Percentiles rank a stretch among this genome's conserved stretches.
Conservation (phyloP, 1,140 invertebrate genomes). For the Musca domestica region DNA sequence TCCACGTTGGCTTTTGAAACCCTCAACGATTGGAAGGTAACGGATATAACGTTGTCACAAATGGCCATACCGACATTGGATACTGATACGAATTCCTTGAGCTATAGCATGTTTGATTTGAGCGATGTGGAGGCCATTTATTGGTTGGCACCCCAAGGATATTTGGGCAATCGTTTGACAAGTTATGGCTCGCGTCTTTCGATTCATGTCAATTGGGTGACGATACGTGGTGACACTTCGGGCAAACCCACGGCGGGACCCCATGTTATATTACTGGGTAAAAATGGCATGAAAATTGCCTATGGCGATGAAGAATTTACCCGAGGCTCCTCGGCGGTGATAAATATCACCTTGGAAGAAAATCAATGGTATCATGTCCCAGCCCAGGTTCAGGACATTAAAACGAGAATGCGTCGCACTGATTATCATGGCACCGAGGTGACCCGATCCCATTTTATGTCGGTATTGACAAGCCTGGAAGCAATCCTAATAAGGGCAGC, state of each 20-base stretch:
- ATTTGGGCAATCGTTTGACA: slow-evolving; percentile 71
- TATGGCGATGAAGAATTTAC: slow-evolving; percentile 62
- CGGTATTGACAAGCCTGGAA: slow-evolving; percentile 76
- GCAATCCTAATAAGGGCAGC: slow-evolving; percentile 83
- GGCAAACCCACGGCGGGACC: slow-evolving; percentile 79
- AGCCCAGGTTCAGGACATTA: slow-evolving; percentile 61
- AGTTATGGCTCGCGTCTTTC: slow-evolving; percentile 81
- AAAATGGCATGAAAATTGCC: slow-evolving; percentile 71
- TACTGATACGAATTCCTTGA: slow-evolving; percentile 58
- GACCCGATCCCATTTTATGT: slow-evolving; percentile 76
- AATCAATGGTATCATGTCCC: slow-evolving; percentile 72
- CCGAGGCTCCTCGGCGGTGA: slow-evolving; percentile 52
- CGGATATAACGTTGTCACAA: slow-evolving; percentile 60
- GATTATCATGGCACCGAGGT: slow-evolving; percentile 66
- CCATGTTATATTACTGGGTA: slow-evolving; percentile 79
- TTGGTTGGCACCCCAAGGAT: slow-evolving; percentile 80
- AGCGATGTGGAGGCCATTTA: slow-evolving; percentile 75
- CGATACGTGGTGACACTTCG: slow-evolving; percentile 83
- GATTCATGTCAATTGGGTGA: slow-evolving; percentile 78
- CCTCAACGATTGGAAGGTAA: slow-evolving; percentile 64
- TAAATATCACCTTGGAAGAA: slow-evolving; percentile 68
- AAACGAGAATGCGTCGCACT: slow-evolving; percentile 57
- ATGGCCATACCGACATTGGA: slow-evolving; percentile 58
- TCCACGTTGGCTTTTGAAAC: slow-evolving; percentile 61
- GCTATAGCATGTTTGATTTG: slow-evolving; percentile 66